Base-by-base conservation (phyloP, 2,113 vertebrate species). In the Athene cunicularia region DNA sequence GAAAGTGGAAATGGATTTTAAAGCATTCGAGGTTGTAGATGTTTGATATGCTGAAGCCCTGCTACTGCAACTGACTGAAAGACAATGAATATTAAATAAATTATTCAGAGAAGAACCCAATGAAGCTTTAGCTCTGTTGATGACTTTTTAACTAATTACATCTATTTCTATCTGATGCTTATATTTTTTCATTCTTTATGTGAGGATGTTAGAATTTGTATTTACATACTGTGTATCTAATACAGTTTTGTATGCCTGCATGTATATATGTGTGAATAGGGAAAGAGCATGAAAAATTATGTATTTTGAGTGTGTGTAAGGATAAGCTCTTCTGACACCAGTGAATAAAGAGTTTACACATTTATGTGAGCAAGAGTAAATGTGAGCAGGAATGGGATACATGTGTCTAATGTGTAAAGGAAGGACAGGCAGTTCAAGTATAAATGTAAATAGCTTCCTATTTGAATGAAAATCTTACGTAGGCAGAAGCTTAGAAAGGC, bases 61-160 rank as follows among this genome's bases (percentile, higher is more conserved):
- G n/a, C 30, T 91, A 67, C 26, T 68, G 16, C 84, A 76, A 90
- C 26, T 73, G 59, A 88, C 45, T 59, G 24, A 39, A 92, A 93
- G 59, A 64, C 62, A 93, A 39, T 73, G 45, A 94, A 88, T 67
- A 81, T 72, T 88, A 97, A 97, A 97, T 64, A 87, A 93, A 96
- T 32, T 14, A 72, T 77, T 73, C 62, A 93, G 86, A 93, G 80
- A 70, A 93, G 32, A 95, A 71, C 21, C 4, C 39, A 91, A 18
- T 41, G 52, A 91, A 92, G 32, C n/a, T 93, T 95, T 67, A 91
- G 18, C 18, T 15, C 60, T 62, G 6, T 67, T 95, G 81, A 90
- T 35, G 20, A 60, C 70, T 93, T 75, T 86, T 88, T 80, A 91
- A 92, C 73, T 90, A 96, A 92, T 76, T 92, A 18, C 20, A 83